phyloP scores from a whole-genome alignment of 2,888 invertebrate species.

The Ecdyonurus torrentis region DNA sequence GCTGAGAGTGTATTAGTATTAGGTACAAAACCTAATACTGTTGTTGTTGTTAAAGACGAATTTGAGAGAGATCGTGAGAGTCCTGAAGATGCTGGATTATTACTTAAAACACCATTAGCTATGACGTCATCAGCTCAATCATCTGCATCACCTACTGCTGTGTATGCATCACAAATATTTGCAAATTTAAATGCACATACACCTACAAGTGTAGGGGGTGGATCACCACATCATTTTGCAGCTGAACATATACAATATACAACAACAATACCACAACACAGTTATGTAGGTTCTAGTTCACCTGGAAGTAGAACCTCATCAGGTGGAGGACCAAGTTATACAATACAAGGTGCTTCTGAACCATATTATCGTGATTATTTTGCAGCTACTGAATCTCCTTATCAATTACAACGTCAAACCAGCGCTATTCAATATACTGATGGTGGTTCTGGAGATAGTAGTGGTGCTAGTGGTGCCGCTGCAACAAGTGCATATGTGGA shows the following conservation, averaged over 20 bases:
- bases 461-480: constrained; percentile 29
- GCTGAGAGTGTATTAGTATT: constrained; percentile 24
- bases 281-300: constrained; percentile 37
- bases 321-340: too few relatives aligned
- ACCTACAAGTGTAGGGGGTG: constrained; percentile 12
- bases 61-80: constrained; percentile 21
- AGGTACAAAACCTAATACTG: neutral
- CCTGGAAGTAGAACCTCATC: constrained; percentile 8
- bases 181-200: constrained; percentile 14
- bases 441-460: constrained; percentile 26
- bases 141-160: constrained; percentile 19
- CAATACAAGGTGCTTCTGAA: constrained; percentile 12
- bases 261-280: constrained; percentile 20
- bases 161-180: constrained; percentile 14
- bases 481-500: constrained; percentile 45
- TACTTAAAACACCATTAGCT: constrained; percentile 1
- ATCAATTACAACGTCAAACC: constrained; percentile 15
- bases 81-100: neutral
- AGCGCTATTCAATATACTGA: constrained; percentile 18
- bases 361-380: constrained; percentile 63
- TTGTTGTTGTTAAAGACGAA: neutral
- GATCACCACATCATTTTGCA: constrained; percentile 13
- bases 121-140: constrained; percentile 2
- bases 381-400: constrained; percentile 30
- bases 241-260: constrained; percentile 29